A percentile compares a stretch with the other conserved stretches of the same genome.
Evolutionary conservation across 1,140 invertebrate genomes (phyloP).

Genomic region (Drosophila nannoptera): DNA sequence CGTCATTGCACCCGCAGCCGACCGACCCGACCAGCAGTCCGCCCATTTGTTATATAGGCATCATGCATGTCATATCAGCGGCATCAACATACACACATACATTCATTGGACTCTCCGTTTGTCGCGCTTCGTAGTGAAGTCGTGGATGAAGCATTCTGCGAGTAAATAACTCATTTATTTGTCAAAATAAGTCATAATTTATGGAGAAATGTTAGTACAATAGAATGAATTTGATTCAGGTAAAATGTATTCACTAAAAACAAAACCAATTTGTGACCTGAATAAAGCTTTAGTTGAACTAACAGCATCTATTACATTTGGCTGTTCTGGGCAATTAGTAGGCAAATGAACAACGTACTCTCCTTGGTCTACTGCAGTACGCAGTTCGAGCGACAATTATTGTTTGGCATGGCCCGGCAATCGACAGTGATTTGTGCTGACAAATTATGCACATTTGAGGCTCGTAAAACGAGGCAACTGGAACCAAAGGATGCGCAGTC

Average conservation of each 20-base stretch:
- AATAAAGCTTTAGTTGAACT: not conserved
- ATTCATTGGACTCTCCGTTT: not conserved
- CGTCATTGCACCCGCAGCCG: conserved; percentile 53
- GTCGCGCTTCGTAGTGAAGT: conserved; percentile 7
- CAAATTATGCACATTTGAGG: conserved; percentile 69
- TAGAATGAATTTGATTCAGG: too few species aligned
- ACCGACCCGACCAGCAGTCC: not conserved
- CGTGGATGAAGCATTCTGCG: conserved; percentile 7
- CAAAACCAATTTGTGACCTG: too few species aligned
- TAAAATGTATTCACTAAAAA: too few species aligned
- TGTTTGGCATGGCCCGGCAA: not conserved
- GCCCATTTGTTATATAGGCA: conserved; percentile 56
- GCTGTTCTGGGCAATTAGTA: conserved; percentile 47
- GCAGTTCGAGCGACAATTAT: conserved; percentile 7
- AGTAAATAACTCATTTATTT: not conserved
- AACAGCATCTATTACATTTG: not conserved
- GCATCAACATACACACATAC: conserved; percentile 39
- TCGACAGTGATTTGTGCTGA: conserved; percentile 54
- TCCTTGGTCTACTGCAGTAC: conserved; percentile 23
- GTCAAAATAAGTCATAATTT: not conserved
- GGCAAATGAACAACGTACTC: conserved; percentile 53
- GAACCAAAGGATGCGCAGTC: conserved; percentile 1
- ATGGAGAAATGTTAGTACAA: too few species aligned
- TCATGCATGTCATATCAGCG: conserved; percentile 73
- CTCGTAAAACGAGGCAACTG: conserved; percentile 33